Evolutionary conservation across 2,888 invertebrate genomes (phyloP).

Genomic region (Cistogaster globosa): DNA sequence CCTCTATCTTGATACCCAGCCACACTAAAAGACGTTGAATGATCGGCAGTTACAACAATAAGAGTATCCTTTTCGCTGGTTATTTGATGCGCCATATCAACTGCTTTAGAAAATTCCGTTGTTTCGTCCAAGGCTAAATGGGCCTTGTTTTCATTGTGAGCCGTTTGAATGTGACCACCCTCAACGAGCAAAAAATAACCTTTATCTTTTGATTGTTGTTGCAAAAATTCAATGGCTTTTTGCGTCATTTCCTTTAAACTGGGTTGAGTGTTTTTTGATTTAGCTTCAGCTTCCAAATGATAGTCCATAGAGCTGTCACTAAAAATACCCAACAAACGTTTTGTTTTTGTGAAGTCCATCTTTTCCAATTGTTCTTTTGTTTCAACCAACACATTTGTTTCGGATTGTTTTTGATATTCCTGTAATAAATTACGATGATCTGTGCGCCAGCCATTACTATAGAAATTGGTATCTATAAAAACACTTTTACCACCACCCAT

Average conservation of each 20-base stretch:
- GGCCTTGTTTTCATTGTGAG: slow-evolving; percentile 79
- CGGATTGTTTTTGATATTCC: slow-evolving; percentile 85
- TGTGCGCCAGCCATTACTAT: slow-evolving; percentile 84
- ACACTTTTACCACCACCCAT: slow-evolving; percentile 90
- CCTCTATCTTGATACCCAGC: slow-evolving; percentile 86
- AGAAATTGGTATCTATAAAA: slow-evolving; percentile 85
- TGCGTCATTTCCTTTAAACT: slow-evolving; percentile 90
- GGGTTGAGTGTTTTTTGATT: slow-evolving; percentile 84
- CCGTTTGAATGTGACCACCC: slow-evolving; percentile 84
- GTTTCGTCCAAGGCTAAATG: slow-evolving; percentile 81
- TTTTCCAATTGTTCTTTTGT: slow-evolving; percentile 83
- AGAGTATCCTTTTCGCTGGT: slow-evolving; percentile 88
- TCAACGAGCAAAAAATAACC: slow-evolving; percentile 92
- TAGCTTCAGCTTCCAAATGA: slow-evolving; percentile 85
- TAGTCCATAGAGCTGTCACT: slow-evolving; percentile 88
- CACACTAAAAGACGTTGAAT: slow-evolving; percentile 90
- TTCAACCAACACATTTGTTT: slow-evolving; percentile 84
- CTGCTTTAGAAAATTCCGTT: slow-evolving; percentile 89
- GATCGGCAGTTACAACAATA: slow-evolving; percentile 91
- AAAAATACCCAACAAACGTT: slow-evolving; percentile 88
- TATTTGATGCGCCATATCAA: slow-evolving; percentile 85
- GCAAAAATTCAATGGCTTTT: slow-evolving; percentile 88
- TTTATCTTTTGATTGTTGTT: slow-evolving; percentile 83
- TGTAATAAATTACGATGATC: slow-evolving; percentile 88
- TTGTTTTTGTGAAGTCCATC: slow-evolving; percentile 83